Conservation (phyloP, 1,140 invertebrate species). For the Platyscapa corneri region DNA sequence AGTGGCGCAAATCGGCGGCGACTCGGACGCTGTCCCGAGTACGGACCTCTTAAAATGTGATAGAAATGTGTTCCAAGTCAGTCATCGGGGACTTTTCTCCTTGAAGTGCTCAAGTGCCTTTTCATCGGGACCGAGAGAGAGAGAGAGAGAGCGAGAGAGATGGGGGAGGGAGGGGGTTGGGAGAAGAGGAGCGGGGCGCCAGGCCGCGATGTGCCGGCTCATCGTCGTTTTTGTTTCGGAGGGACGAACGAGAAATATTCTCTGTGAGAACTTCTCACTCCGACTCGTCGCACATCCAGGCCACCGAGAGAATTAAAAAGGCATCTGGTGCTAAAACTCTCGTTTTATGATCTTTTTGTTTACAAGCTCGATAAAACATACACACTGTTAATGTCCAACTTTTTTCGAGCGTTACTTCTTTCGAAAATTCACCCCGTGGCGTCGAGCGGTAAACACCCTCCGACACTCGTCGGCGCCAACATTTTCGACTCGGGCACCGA, state of each 20-base stretch:
- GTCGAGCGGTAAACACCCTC: not conserved
- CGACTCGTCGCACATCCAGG: conserved; percentile 65
- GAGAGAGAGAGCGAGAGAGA: not conserved
- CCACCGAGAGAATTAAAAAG: conserved; percentile 59
- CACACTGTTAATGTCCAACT: not conserved
- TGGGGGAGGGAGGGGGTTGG: not conserved
- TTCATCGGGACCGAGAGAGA: conserved; percentile 42
- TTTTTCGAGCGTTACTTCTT: not conserved
- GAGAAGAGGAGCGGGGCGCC: not conserved
- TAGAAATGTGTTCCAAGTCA: not conserved
- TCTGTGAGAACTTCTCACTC: conserved; percentile 65
- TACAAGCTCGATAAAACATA: conserved; percentile 8
- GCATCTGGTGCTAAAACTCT: conserved; percentile 28
- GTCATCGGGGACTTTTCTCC: conserved; percentile 5
- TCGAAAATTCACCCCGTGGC: not conserved
- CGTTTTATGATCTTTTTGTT: conserved; percentile 42
- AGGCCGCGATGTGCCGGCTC: conserved; percentile 9
- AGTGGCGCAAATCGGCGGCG: no score
- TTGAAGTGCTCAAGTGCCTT: conserved; percentile 42
- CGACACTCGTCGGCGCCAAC: not conserved
- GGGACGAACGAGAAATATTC: conserved; percentile 54
- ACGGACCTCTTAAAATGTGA: no score
- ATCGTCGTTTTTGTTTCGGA: conserved; percentile 42
- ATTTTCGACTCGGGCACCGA: not conserved
- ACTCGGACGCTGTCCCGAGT: no score